Evolutionary conservation across 2,888 invertebrate species (phyloP), one percentile per base, ranked within the genome.

Genomic region (Agrochola lota): DNA sequence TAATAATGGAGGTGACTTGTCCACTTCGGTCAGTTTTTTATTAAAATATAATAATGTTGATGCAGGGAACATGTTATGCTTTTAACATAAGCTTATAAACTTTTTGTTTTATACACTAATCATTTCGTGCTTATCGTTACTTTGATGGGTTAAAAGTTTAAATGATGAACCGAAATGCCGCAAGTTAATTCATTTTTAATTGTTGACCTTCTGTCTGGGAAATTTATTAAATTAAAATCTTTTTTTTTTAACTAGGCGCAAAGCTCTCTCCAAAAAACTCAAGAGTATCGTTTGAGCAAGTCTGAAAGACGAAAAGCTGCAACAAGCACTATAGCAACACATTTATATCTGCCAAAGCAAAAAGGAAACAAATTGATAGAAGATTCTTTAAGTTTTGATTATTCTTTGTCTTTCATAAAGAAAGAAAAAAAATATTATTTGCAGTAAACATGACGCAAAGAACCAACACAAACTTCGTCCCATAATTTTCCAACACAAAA

Each of bases 1-100:
- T 96, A 96, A 96, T 96, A 96, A 96, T 95, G 96, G 95, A 94
- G 92, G 91, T 91, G 91, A 93, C 94, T 92, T 95, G 96, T 95
- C 92, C 94, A 92, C 89, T 93, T 90, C 85, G 87, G 87, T 81
- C 87, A 85, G 90, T 91, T 93, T 94, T 93, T 94, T 92, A 23
- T 83, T 70, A 52, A 92, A 67, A 68, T 90, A 88, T 90, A 90
- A 92, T 90, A 91, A 92, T 95, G 93, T 94, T 93, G 94, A 93
- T 92, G 92, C 92, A 90, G 90, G 90, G 90, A 93, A 93, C 94
- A 91, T 94, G 95, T 94, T 93, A 90, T 93, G 93, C 91, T 94
- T 94, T 93, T 92, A 94, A 93, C 89, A 85, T 88, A 88, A 89
- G 79, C 84, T 90, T 89, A 87, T 83, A 72, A 81, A 80, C 57